Percentiles rank a stretch among this genome's conserved stretches.
These are phyloP conservation scores for Hirundo rustica DNA, from an alignment of 2,797 vertebrate species.

Conservation along the genomic window DNA sequence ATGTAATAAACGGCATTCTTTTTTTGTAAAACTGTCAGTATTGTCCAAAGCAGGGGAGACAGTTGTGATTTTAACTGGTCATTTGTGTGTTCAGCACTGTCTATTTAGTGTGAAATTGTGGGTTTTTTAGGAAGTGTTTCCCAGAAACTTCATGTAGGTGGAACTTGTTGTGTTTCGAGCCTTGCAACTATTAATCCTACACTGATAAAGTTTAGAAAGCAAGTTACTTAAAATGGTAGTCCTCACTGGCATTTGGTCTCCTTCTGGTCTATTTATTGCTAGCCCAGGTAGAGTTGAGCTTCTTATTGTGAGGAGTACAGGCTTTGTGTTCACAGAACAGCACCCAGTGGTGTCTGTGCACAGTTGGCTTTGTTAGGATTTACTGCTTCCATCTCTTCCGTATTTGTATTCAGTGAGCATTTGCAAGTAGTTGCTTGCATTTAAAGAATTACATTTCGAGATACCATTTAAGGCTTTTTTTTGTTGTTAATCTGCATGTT, in stretches of 20 bases:
- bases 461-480: background rate
- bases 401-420: constrained; percentile 1
- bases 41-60: background rate
- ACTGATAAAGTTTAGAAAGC: background rate
- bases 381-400: background rate
- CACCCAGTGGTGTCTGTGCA: background rate
- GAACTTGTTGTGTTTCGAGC: background rate
- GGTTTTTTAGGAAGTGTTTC: background rate
- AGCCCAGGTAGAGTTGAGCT: background rate
- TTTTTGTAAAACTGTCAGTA: background rate
- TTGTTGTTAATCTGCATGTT: constrained; percentile 23
- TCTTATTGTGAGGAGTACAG: background rate
- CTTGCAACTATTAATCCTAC: background rate
- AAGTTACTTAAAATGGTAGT: background rate
- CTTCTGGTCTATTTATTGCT: background rate
- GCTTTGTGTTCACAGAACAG: background rate
- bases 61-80: background rate
- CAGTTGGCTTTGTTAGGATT: background rate
- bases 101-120: background rate
- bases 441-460: constrained; percentile 13
- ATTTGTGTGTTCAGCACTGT: background rate
- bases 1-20: background rate
- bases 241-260: background rate
- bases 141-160: background rate
- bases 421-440: background rate